A percentile compares a stretch with the other conserved stretches of the same genome.
These are phyloP conservation scores for Neoseiulus cucumeris DNA, from an alignment of 1,140 invertebrate species.

Conservation along the genomic window DNA sequence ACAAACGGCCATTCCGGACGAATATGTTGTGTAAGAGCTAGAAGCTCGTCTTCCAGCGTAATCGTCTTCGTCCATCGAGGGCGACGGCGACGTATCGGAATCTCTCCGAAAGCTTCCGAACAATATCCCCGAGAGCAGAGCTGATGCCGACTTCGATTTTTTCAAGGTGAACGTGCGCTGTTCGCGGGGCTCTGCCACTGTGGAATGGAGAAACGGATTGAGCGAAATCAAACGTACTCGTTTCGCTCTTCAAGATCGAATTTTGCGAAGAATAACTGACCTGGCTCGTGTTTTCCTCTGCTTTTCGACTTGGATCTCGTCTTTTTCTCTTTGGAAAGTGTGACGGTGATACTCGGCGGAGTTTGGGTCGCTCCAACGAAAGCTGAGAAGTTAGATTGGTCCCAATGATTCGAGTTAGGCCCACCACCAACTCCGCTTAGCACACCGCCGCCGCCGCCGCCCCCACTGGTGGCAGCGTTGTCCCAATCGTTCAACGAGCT, in stretches of 20 bases:
- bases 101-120: slow-evolving; percentile 1
- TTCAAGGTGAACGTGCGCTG: neutral
- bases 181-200: neutral
- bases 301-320: neutral
- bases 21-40: neutral
- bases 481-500: slow-evolving; percentile 3
- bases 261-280: neutral
- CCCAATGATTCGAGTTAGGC: neutral
- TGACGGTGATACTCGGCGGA: slow-evolving; percentile 5
- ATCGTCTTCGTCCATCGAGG: slow-evolving; percentile 2
- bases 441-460: too few species aligned
- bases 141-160: neutral
- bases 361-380: slow-evolving; percentile 5
- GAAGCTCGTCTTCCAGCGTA: neutral
- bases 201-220: neutral
- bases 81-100: slow-evolving; percentile 2
- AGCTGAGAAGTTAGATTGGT: neutral
- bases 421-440: neutral
- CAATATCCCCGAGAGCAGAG: neutral
- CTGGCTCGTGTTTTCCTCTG: neutral
- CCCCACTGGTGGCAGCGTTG: too few species aligned
- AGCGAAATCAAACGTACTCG: too few species aligned
- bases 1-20: neutral
- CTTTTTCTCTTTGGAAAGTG: neutral
- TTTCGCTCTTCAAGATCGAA: neutral